Percentiles rank a stretch among this genome's conserved stretches.
These are phyloP conservation scores for Oreohelix idahoensis DNA, from an alignment of 1,140 invertebrate species.

Conservation along the genomic window DNA sequence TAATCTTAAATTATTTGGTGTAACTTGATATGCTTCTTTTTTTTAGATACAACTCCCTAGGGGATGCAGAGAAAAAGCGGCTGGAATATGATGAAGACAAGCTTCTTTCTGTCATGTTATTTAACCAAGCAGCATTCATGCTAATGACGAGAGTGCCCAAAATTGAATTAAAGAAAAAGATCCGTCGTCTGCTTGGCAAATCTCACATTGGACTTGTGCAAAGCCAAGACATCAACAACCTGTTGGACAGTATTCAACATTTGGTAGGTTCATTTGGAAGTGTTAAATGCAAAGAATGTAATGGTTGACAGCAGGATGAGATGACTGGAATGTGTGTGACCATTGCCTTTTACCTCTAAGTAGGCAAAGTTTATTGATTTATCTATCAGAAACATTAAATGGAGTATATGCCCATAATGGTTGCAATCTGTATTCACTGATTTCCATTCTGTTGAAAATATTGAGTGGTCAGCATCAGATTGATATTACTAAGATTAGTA, in stretches of 20 bases:
- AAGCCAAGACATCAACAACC: slow-evolving; percentile 96
- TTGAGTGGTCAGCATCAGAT: too few relatives aligned
- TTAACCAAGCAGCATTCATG: slow-evolving; percentile 96
- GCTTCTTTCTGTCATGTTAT: slow-evolving; percentile 93
- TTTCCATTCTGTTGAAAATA: too few relatives aligned
- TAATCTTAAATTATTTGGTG: too few relatives aligned
- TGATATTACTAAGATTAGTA: too few relatives aligned
- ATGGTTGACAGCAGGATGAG: too few relatives aligned
- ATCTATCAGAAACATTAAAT: too few relatives aligned
- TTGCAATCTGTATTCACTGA: too few relatives aligned
- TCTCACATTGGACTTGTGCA: slow-evolving; percentile 98
- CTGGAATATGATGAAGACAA: slow-evolving; percentile 98
- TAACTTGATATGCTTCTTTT: too few relatives aligned
- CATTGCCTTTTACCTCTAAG: too few relatives aligned
- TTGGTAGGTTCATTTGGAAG: slow-evolving; percentile 79
- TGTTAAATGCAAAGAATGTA: not conserved
- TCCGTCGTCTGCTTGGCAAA: slow-evolving; percentile 93
- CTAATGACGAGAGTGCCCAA: slow-evolving; percentile 93
- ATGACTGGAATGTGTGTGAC: too few relatives aligned
- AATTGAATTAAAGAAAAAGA: slow-evolving; percentile 90
- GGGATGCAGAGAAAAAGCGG: slow-evolving; percentile 93
- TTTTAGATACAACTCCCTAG: slow-evolving; percentile 88
- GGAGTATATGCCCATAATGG: too few relatives aligned
- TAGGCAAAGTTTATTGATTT: too few relatives aligned
- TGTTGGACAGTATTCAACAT: slow-evolving; percentile 95